Conservation (phyloP, 2,888 invertebrate genomes). For the Meteorus cinctellus region DNA sequence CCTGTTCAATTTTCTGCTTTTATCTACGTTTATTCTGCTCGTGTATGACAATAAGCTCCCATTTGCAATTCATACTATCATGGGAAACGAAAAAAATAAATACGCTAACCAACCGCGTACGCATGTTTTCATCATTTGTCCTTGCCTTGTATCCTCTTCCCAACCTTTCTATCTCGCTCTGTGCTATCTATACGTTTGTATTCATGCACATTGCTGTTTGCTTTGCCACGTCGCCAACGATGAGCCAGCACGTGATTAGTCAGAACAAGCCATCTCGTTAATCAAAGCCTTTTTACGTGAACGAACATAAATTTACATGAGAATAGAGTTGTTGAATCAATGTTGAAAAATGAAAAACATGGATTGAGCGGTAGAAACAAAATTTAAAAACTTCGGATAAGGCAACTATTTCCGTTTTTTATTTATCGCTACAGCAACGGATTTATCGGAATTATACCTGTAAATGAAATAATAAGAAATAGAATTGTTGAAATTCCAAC, state of each 20-base stretch:
- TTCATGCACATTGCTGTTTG: not conserved
- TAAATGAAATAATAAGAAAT: not conserved
- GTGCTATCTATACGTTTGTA: not conserved
- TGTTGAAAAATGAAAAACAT: not conserved
- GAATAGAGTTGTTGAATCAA: not conserved
- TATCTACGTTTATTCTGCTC: not conserved
- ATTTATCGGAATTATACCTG: not conserved
- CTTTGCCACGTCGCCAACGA: slow-evolving; percentile 18
- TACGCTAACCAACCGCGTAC: not conserved
- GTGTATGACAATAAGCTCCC: not conserved
- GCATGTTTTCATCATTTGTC: not conserved
- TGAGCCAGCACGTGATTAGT: slow-evolving; percentile 44
- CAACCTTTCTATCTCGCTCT: not conserved
- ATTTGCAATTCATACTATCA: not conserved
- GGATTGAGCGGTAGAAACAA: not conserved
- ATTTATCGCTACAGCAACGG: not conserved
- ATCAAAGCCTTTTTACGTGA: slow-evolving; percentile 20
- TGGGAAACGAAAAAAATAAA: not conserved
- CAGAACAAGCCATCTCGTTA: slow-evolving; percentile 44
- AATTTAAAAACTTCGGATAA: not conserved
- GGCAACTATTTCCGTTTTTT: not conserved
- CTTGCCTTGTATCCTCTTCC: not conserved
- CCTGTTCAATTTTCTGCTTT: not conserved
- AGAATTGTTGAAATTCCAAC: not conserved
- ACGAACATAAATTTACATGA: not conserved